Evolutionary conservation across 2,888 invertebrate species (phyloP).

Genomic region (Coleophora deauratella): DNA sequence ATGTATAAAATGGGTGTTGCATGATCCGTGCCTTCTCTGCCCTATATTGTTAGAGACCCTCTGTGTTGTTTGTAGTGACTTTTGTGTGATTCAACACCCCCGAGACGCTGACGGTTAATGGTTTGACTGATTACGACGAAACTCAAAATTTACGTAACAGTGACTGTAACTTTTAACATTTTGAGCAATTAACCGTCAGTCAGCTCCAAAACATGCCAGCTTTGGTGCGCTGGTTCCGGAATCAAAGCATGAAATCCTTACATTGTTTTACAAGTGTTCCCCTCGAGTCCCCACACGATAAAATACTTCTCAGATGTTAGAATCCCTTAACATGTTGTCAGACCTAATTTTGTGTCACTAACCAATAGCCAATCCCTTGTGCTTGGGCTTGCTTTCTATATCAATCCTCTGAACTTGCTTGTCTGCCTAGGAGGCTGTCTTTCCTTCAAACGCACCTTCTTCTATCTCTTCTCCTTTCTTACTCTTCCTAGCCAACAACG

Average conservation of each 20-base stretch:
- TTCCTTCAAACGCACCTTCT: constrained; percentile 51
- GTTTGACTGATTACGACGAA: constrained; percentile 18
- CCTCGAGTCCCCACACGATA: constrained; percentile 42
- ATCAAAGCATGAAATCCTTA: constrained; percentile 65
- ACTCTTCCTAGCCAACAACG: constrained; percentile 31
- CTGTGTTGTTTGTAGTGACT: constrained; percentile 68
- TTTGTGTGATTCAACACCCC: constrained; percentile 44
- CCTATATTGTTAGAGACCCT: constrained; percentile 65
- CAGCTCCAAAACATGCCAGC: constrained; percentile 48
- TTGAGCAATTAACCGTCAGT: constrained; percentile 57
- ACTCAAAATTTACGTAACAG: no score
- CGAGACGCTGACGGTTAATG: constrained; percentile 67
- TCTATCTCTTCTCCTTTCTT: constrained; percentile 37
- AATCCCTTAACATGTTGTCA: constrained; percentile 48
- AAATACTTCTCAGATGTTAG: constrained; percentile 49
- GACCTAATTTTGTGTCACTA: constrained; percentile 47
- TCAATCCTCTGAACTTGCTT: constrained; percentile 39
- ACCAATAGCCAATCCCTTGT: constrained; percentile 47
- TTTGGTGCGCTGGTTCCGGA: constrained; percentile 38
- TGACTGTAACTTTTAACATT: no score
- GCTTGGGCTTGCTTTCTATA: constrained; percentile 69
- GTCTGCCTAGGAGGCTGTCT: constrained; percentile 40
- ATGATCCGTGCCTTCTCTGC: constrained; percentile 71
- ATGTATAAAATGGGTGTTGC: constrained; percentile 60
- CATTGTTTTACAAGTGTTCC: constrained; percentile 38